phyloP scores from a whole-genome alignment of 2,888 invertebrate genomes.

The Lycia hirtaria region DNA sequence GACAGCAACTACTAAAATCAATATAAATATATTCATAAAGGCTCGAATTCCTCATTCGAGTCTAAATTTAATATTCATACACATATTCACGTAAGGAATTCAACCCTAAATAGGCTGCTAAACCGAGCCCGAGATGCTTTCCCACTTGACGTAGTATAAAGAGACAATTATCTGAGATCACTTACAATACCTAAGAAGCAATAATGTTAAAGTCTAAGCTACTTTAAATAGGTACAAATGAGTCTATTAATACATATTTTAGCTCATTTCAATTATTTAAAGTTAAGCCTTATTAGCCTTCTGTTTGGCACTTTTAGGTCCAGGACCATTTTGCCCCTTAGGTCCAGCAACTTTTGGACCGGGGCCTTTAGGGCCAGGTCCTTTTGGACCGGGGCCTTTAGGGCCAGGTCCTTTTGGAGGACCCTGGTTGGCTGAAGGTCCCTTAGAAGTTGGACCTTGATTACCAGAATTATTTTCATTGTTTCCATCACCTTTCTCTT shows the following conservation, averaged over 20 bases:
- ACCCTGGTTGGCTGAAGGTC: slow-evolving; percentile 36
- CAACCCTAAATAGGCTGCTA: too few species aligned
- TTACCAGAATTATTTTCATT: slow-evolving; percentile 34
- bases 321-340: slow-evolving; percentile 16
- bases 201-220: neutral
- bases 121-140: too few species aligned
- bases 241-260: slow-evolving; percentile 3
- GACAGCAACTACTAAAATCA: too few species aligned
- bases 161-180: neutral
- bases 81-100: too few species aligned
- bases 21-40: too few species aligned
- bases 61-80: too few species aligned
- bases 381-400: slow-evolving; percentile 35
- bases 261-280: neutral
- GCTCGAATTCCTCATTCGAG: too few species aligned
- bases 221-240: neutral
- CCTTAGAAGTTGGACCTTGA: slow-evolving; percentile 25
- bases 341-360: slow-evolving; percentile 26
- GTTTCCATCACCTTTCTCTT: slow-evolving; percentile 32
- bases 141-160: too few species aligned
- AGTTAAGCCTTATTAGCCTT: slow-evolving; percentile 6
- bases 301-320: slow-evolving; percentile 25
- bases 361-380: slow-evolving; percentile 24
- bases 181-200: neutral
- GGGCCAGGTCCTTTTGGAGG: slow-evolving; percentile 50